Percentiles rank a stretch among this genome's conserved stretches.
Evolutionary conservation across 2,113 vertebrate genomes (phyloP).

Genomic region (Austrofundulus limnaeus): DNA sequence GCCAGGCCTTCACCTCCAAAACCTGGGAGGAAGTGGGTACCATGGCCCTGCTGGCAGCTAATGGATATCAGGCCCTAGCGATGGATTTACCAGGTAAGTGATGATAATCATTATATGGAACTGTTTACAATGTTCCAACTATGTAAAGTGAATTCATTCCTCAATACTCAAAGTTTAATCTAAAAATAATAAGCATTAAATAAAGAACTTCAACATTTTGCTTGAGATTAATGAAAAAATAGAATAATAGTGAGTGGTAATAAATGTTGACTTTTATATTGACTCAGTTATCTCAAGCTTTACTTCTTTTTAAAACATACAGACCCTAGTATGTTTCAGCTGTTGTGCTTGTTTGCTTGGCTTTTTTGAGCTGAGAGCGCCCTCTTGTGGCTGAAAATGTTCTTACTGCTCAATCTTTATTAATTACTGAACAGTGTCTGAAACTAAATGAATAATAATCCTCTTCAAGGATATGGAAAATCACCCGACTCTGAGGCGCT

Average conservation of each 20-base stretch:
- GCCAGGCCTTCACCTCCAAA: slow-evolving; percentile 90
- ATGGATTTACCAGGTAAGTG: slow-evolving; percentile 91
- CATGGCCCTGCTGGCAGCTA: slow-evolving; percentile 83
- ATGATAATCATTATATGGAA: neutral
- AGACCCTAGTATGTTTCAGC: neutral
- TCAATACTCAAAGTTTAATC: no score
- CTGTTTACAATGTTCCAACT: neutral
- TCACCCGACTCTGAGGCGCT: slow-evolving; percentile 77
- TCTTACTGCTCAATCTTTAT: neutral
- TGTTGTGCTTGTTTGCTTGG: neutral
- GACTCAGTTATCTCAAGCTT: neutral
- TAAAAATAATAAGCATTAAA: no score
- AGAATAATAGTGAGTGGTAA: no score
- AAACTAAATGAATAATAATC: slow-evolving; percentile 6
- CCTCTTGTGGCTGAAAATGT: slow-evolving; percentile 36
- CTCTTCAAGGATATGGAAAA: slow-evolving; percentile 85
- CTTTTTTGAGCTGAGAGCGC: neutral
- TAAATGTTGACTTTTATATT: no score
- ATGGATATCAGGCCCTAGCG: slow-evolving; percentile 87
- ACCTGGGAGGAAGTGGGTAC: slow-evolving; percentile 94
- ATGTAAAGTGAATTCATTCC: no score
- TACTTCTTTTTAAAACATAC: neutral
- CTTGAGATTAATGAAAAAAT: neutral
- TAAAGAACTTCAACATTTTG: neutral
- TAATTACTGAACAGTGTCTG: neutral